phyloP scores from a whole-genome alignment of 2,113 vertebrate genomes.

The Lepisosteus osseus region DNA sequence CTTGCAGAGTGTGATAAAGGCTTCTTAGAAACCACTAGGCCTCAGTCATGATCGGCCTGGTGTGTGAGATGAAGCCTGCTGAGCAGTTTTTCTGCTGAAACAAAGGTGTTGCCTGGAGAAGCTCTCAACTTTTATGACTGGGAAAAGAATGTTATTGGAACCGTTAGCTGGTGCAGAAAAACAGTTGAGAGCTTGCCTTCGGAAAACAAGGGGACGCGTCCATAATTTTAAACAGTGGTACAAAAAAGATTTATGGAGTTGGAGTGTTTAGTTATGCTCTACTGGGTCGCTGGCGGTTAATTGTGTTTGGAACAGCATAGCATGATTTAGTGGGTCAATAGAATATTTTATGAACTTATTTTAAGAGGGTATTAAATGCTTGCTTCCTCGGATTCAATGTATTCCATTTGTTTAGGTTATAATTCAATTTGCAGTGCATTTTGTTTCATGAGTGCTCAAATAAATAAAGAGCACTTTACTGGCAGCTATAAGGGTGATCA shows the following conservation, averaged over 20 bases:
- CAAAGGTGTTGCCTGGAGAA: conserved; percentile 50
- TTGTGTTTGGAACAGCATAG: conserved; percentile 30
- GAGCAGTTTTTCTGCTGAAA: conserved; percentile 54
- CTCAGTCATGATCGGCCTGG: conserved; percentile 32
- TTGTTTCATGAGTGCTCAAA: background rate
- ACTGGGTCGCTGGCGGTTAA: conserved; percentile 28
- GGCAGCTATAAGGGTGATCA: background rate
- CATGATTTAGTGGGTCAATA: conserved; percentile 40
- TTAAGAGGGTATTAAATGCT: conserved; percentile 28
- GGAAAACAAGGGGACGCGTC: conserved; percentile 13
- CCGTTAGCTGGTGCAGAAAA: conserved; percentile 47
- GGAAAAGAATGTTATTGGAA: conserved; percentile 46
- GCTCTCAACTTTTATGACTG: conserved; percentile 41
- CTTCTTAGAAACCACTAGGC: conserved; percentile 16
- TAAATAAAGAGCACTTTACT: background rate
- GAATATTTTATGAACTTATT: conserved; percentile 39
- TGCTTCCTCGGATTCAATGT: background rate
- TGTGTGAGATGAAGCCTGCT: conserved; percentile 48
- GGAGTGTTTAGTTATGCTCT: conserved; percentile 36
- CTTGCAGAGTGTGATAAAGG: conserved; percentile 25
- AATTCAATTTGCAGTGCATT: background rate
- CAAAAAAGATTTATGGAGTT: conserved; percentile 33
- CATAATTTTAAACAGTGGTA: conserved; percentile 22
- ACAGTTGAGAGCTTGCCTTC: conserved; percentile 5
- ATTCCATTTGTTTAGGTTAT: background rate